These are phyloP conservation scores for Drosophila sp. DNA, from an alignment of 1,140 invertebrate genomes.

Conservation along the genomic window DNA sequence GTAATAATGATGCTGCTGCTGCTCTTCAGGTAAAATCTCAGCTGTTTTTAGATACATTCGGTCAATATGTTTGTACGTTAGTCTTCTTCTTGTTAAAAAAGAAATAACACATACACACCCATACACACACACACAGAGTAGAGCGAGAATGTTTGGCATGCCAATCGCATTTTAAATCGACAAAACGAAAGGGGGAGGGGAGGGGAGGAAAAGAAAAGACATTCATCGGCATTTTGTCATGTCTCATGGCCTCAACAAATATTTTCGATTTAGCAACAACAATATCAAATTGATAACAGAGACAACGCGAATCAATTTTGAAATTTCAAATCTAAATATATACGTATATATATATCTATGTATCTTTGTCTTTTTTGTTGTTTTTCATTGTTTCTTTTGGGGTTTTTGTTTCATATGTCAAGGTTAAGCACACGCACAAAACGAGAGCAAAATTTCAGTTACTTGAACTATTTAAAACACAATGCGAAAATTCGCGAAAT, in stretches of 20 bases:
- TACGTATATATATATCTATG: not conserved
- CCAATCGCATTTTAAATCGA: slow-evolving; percentile 25
- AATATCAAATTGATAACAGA: slow-evolving; percentile 4
- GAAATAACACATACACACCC: not conserved
- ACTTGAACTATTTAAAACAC: slow-evolving; percentile 8
- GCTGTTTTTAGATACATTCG: slow-evolving; percentile 23
- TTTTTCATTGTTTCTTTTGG: slow-evolving; percentile 32
- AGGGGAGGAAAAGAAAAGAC: not conserved
- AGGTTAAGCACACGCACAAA: slow-evolving; percentile 63
- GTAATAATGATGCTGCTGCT: slow-evolving; percentile 61
- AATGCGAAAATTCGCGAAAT: not conserved
- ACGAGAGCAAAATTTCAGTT: slow-evolving; percentile 4
- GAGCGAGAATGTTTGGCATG: slow-evolving; percentile 29
- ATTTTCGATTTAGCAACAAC: not conserved
- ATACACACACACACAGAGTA: not conserved
- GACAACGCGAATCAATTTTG: not conserved
- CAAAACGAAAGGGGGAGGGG: not conserved
- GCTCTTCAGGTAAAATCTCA: slow-evolving; percentile 38
- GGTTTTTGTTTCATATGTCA: slow-evolving; percentile 64
- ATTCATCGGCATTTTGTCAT: slow-evolving; percentile 20
- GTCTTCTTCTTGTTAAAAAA: slow-evolving; percentile 58
- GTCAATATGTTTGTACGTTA: slow-evolving; percentile 23
- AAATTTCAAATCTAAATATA: slow-evolving; percentile 13
- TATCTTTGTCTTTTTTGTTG: not conserved
- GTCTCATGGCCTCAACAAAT: slow-evolving; percentile 5